These are phyloP conservation scores for Orius laevigatus DNA, from an alignment of 1,140 invertebrate genomes.

Conservation along the genomic window DNA sequence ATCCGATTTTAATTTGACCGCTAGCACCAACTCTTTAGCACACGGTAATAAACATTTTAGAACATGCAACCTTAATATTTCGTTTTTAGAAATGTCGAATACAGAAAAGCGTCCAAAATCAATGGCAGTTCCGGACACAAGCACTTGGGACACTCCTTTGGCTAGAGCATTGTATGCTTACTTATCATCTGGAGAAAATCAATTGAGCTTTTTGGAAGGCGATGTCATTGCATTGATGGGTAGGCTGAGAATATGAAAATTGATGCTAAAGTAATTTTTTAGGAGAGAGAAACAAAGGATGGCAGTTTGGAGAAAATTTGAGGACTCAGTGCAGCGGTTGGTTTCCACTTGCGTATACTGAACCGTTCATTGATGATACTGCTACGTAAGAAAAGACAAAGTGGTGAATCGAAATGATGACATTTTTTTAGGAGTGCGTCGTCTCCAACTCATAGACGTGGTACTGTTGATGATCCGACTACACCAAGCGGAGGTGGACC, in stretches of 20 bases:
- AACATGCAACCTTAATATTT: background rate
- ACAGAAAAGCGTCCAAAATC: conserved; percentile 49
- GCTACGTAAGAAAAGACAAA: conserved; percentile 30
- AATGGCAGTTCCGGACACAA: conserved; percentile 42
- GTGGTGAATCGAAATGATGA: too few species aligned
- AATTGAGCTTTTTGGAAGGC: conserved; percentile 79
- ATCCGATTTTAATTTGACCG: conserved; percentile 70
- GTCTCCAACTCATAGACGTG: conserved; percentile 19
- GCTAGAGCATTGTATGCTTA: conserved; percentile 78
- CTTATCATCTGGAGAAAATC: conserved; percentile 77
- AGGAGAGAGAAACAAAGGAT: conserved; percentile 76
- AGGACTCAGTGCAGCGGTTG: conserved; percentile 78
- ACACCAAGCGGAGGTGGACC: conserved; percentile 24
- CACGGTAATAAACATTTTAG: conserved; percentile 29
- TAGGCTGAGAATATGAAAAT: conserved; percentile 18
- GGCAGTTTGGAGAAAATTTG: conserved; percentile 88
- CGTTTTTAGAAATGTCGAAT: conserved; percentile 24
- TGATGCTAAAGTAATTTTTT: conserved; percentile 8
- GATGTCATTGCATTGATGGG: conserved; percentile 77
- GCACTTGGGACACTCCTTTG: conserved; percentile 37
- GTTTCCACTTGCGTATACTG: conserved; percentile 88
- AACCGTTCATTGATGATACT: conserved; percentile 38
- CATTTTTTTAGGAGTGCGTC: conserved; percentile 18
- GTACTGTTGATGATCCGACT: conserved; percentile 6
- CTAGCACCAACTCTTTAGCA: conserved; percentile 38